Evolutionary conservation across 1,140 invertebrate genomes (phyloP).

Genomic region (Eulimnadia texana): DNA sequence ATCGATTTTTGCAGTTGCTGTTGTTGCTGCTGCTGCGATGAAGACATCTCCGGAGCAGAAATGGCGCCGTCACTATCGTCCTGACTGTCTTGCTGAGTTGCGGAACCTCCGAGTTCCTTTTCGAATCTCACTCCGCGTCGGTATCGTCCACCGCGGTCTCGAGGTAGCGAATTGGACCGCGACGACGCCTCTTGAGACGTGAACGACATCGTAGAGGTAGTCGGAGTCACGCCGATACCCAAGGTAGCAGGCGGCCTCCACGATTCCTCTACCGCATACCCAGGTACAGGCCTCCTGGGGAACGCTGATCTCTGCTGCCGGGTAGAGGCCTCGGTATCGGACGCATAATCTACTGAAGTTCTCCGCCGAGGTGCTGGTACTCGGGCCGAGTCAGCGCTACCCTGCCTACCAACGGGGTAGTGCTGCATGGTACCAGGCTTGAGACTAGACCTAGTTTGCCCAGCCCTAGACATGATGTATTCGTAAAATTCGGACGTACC

Average conservation of each 20-base stretch:
- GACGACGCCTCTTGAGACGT: slow-evolving; percentile 16
- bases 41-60: slow-evolving; percentile 54
- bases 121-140: slow-evolving; percentile 29
- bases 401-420: slow-evolving; percentile 19
- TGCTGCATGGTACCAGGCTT: slow-evolving; percentile 20
- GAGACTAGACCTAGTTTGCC: slow-evolving; percentile 13
- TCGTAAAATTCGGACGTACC: slow-evolving; percentile 21
- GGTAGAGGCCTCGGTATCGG: slow-evolving; percentile 75
- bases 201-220: slow-evolving; percentile 2
- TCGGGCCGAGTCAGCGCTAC: slow-evolving; percentile 16
- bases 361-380: slow-evolving; percentile 24
- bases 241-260: slow-evolving; percentile 7
- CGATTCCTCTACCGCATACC: slow-evolving; percentile 23
- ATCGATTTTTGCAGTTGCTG: neutral
- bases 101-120: slow-evolving; percentile 26
- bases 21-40: slow-evolving; percentile 11
- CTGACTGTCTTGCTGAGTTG: slow-evolving; percentile 34
- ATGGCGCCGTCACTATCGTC: slow-evolving; percentile 67
- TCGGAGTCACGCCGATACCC: neutral
- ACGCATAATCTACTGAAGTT: slow-evolving; percentile 63
- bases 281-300: slow-evolving; percentile 19
- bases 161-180: slow-evolving; percentile 48
- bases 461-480: slow-evolving; percentile 19
- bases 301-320: slow-evolving; percentile 2
- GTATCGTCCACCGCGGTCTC: slow-evolving; percentile 45